Conservation (phyloP, 2,888 invertebrate genomes). For the Cheilosia impressa region DNA sequence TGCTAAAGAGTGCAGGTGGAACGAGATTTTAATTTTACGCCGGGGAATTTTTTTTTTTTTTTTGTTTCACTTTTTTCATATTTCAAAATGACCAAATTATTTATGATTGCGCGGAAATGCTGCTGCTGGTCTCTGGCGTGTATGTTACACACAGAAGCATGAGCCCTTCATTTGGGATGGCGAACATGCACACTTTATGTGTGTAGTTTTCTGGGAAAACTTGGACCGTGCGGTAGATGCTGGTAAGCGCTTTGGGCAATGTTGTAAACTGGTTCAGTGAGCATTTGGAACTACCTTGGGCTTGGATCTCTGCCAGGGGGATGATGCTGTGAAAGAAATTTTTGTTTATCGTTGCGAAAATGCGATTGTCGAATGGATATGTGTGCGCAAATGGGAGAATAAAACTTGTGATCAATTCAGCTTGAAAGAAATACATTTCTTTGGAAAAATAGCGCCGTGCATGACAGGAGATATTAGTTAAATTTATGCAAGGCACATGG, state of each 20-base stretch:
- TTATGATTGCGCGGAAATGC: conserved; percentile 71
- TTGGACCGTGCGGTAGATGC: conserved; percentile 9
- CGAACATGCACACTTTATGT: conserved; percentile 38
- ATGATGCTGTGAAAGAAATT: conserved; percentile 47
- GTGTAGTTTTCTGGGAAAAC: conserved; percentile 4
- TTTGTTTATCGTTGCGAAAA: conserved; percentile 54
- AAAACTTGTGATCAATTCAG: conserved; percentile 14
- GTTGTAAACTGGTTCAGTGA: conserved; percentile 72
- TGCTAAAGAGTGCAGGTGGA: conserved; percentile 62
- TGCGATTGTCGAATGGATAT: conserved; percentile 18
- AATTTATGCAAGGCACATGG: no score
- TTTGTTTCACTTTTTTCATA: conserved; percentile 61
- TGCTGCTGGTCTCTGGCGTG: conserved; percentile 14
- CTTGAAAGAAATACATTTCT: neutral
- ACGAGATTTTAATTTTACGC: conserved; percentile 70
- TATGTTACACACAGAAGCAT: conserved; percentile 15
- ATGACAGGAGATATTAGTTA: no score
- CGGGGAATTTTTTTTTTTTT: conserved; percentile 47
- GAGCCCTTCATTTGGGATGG: conserved; percentile 54
- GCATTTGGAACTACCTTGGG: conserved; percentile 63
- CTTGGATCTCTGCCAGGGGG: conserved; percentile 59
- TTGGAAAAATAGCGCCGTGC: neutral
- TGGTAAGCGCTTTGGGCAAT: conserved; percentile 43
- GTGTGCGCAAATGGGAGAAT: neutral
- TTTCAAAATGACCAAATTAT: conserved; percentile 69